phyloP scores from a whole-genome alignment of 2,113 vertebrate genomes.

The Pseudolaguvia tuberculata region DNA sequence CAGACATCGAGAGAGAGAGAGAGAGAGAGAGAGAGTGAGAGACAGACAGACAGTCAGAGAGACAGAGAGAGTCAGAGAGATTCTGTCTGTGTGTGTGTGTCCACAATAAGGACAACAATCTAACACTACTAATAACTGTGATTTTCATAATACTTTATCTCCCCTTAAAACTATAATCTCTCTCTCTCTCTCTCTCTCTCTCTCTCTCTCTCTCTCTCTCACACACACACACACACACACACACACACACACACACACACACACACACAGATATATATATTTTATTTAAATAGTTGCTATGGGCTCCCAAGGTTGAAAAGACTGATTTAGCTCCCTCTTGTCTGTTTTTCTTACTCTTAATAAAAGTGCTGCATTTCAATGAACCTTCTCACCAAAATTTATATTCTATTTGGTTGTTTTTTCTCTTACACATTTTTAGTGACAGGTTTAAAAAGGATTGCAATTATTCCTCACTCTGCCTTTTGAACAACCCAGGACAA shows the following conservation, averaged over 20 bases:
- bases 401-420: constrained; percentile 28
- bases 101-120: no score
- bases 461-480: constrained; percentile 11
- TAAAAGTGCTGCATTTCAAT: constrained; percentile 36
- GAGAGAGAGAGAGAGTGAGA: no score
- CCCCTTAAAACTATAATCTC: no score
- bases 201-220: constrained; percentile 11
- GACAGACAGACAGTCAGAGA: no score
- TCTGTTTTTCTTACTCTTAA: constrained; percentile 45
- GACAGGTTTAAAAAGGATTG: constrained; percentile 21
- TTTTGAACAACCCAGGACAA: background rate
- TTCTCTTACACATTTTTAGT: constrained; percentile 16
- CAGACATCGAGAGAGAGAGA: no score
- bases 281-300: constrained; percentile 56
- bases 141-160: no score
- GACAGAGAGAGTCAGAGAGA: no score
- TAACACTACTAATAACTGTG: no score
- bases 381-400: constrained; percentile 17
- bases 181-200: constrained; percentile 6
- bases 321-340: constrained; percentile 42
- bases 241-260: constrained; percentile 1
- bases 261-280: constrained; percentile 18
- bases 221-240: no score
- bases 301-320: constrained; percentile 58
- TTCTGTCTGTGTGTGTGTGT: no score